Conservation (phyloP, 2,888 invertebrate genomes). For the Odontocerum albicorne region DNA sequence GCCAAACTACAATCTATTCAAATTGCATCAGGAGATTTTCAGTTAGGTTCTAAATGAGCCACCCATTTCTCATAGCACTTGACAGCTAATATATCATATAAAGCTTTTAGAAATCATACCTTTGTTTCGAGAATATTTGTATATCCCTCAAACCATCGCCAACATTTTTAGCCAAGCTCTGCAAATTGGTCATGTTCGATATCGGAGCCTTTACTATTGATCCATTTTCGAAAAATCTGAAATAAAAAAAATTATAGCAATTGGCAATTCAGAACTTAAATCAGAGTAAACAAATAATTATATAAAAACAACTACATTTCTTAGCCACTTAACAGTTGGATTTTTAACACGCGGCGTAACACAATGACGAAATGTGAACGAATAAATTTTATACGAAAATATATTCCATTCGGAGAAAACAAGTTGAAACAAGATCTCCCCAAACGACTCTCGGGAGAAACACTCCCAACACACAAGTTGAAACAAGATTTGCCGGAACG, state of each 20-base stretch:
- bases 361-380: too few species aligned
- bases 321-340: too few species aligned
- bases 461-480: too few species aligned
- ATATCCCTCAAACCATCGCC: constrained; percentile 72
- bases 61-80: too few species aligned
- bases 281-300: not conserved
- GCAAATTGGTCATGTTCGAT: constrained; percentile 58
- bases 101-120: constrained; percentile 21
- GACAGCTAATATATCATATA: too few species aligned
- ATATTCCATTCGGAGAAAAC: too few species aligned
- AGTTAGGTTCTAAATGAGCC: not conserved
- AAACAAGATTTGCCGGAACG: too few species aligned
- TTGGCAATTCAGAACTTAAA: not conserved
- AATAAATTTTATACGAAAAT: too few species aligned
- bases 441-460: too few species aligned
- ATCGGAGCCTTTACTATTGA: constrained; percentile 66
- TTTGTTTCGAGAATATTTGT: constrained; percentile 59
- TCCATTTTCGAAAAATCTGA: constrained; percentile 55
- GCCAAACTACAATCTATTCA: not conserved
- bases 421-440: too few species aligned
- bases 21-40: not conserved
- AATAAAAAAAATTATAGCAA: constrained; percentile 2
- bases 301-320: too few species aligned
- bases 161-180: constrained; percentile 58
- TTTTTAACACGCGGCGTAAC: too few species aligned